Conservation (phyloP, 1,140 invertebrate genomes). For the Mizuhopecten yessoensis region DNA sequence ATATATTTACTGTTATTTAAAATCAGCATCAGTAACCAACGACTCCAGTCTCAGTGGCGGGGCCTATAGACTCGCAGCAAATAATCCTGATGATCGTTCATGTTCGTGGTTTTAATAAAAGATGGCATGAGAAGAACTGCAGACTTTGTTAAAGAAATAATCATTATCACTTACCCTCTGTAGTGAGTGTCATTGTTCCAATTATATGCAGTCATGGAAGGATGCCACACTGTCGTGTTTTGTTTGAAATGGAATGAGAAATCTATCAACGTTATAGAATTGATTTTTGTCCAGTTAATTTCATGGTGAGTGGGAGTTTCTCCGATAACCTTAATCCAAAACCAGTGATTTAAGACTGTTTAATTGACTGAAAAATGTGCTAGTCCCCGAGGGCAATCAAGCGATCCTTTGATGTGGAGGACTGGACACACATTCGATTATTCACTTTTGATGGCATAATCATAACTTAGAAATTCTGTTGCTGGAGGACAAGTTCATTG, state of each 20-base stretch:
- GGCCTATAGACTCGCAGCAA: not conserved
- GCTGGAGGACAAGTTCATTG: not conserved
- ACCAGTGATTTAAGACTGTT: not conserved
- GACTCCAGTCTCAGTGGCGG: constrained; percentile 7
- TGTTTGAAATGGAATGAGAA: constrained; percentile 23
- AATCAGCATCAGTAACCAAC: not conserved
- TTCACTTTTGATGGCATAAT: not conserved
- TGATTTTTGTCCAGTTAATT: not conserved
- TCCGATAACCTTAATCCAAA: not conserved
- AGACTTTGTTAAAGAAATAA: too few relatives aligned
- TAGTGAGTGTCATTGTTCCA: not conserved
- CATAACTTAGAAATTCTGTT: not conserved
- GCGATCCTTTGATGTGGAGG: not conserved
- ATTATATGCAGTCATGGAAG: not conserved
- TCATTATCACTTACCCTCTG: constrained; percentile 5
- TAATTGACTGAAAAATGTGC: not conserved
- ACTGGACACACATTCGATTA: not conserved
- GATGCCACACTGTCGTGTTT: not conserved
- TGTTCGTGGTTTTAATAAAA: constrained; percentile 15
- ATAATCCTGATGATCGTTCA: not conserved
- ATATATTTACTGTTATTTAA: constrained; percentile 41
- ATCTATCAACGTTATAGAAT: not conserved
- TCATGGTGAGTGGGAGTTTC: constrained; percentile 20
- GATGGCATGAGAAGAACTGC: too few relatives aligned
- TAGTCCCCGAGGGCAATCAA: not conserved